Evolutionary conservation across 2,113 vertebrate genomes (phyloP).

Genomic region (Bombycilla garrulus): DNA sequence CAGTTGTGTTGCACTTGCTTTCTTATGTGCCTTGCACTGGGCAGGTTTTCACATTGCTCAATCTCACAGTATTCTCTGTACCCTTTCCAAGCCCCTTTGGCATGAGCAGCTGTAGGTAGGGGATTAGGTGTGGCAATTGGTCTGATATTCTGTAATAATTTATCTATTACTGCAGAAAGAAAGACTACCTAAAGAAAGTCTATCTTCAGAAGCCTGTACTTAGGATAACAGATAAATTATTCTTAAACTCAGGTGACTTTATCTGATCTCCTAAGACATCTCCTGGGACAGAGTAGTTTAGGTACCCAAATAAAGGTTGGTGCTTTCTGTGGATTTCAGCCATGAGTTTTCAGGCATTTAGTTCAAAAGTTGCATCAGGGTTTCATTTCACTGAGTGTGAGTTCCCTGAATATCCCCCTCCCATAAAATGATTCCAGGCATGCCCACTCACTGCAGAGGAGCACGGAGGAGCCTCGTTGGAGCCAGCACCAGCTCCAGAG

Average conservation of each 20-base stretch:
- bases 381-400: neutral
- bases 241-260: neutral
- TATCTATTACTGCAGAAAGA: neutral
- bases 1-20: neutral
- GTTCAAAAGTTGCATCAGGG: neutral
- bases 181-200: neutral
- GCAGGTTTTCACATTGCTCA: neutral
- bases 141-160: neutral
- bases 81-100: neutral
- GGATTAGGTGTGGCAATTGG: neutral
- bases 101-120: neutral
- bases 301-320: neutral
- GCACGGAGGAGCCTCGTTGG: rapidly evolving
- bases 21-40: neutral
- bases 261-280: neutral
- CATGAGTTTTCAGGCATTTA: neutral
- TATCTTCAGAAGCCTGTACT: neutral
- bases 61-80: neutral
- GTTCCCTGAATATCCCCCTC: neutral
- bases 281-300: neutral
- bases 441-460: neutral
- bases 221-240: neutral
- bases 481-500: neutral
- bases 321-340: neutral
- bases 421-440: neutral